phyloP scores from a whole-genome alignment of 2,113 vertebrate genomes.

The Callipepla californica region DNA sequence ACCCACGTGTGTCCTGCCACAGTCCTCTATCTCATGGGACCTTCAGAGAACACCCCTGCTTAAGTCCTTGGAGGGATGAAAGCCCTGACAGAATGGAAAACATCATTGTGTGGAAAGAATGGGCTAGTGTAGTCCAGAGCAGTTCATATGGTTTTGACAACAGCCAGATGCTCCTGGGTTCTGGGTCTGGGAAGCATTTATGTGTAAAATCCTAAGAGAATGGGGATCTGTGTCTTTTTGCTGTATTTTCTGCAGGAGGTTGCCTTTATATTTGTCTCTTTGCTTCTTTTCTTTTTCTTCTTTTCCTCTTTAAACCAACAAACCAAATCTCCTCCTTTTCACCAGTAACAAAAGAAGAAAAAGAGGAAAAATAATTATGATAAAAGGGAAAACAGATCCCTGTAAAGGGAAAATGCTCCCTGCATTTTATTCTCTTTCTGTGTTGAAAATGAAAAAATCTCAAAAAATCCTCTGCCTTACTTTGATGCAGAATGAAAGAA shows the following conservation, averaged over 20 bases:
- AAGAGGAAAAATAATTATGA: neutral
- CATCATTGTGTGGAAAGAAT: neutral
- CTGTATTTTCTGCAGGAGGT: neutral
- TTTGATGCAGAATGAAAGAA: conserved; percentile 35
- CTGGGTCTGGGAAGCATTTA: neutral
- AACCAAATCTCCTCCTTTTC: neutral
- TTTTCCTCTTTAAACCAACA: neutral
- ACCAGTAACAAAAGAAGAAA: neutral
- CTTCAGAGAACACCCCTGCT: neutral
- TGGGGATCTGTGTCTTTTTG: neutral
- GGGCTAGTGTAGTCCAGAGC: neutral
- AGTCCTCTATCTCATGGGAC: fast-evolving
- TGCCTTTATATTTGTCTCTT: neutral
- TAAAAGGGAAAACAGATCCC: neutral
- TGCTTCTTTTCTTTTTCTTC: neutral
- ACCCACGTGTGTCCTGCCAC: neutral
- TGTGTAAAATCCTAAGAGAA: neutral
- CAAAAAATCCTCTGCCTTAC: conserved; percentile 13
- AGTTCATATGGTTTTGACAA: neutral
- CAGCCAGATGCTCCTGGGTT: neutral
- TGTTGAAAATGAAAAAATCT: neutral
- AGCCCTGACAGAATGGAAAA: neutral
- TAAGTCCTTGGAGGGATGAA: neutral
- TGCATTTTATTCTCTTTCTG: neutral
- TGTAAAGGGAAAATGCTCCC: neutral